These are phyloP conservation scores for Drosophila yooni DNA, from an alignment of 2,888 invertebrate species.

Conservation along the genomic window DNA sequence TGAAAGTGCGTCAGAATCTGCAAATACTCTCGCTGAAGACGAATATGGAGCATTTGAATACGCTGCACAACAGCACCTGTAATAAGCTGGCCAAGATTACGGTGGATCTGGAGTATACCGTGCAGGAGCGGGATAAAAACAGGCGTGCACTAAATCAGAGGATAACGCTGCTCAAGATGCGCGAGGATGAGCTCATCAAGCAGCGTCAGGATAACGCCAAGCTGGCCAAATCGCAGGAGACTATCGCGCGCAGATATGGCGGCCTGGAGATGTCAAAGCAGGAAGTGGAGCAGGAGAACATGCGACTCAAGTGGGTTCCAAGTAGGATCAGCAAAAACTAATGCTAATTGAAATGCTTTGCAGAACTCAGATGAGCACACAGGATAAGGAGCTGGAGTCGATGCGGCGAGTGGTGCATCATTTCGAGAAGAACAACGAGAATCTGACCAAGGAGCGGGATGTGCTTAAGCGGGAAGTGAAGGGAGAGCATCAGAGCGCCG, in stretches of 20 bases:
- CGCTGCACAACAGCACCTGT: constrained; percentile 80
- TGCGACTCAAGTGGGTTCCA: constrained; percentile 74
- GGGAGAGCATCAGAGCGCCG: constrained; percentile 66
- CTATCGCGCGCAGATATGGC: constrained; percentile 81
- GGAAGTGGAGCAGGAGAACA: constrained; percentile 78
- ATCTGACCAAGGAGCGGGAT: constrained; percentile 83
- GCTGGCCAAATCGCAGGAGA: constrained; percentile 82
- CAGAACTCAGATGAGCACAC: constrained; percentile 80
- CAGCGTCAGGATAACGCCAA: constrained; percentile 81
- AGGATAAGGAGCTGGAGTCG: constrained; percentile 83
- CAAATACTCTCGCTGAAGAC: constrained; percentile 84
- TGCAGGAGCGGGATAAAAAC: constrained; percentile 82
- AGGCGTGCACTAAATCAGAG: constrained; percentile 81
- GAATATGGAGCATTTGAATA: constrained; percentile 82
- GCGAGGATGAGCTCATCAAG: constrained; percentile 84
- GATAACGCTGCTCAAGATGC: constrained; percentile 82
- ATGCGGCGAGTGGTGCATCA: constrained; percentile 82
- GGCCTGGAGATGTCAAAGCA: constrained; percentile 76
- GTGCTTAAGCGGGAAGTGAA: constrained; percentile 80
- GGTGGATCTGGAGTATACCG: constrained; percentile 83
- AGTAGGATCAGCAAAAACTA: neutral
- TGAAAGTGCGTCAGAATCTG: constrained; percentile 84
- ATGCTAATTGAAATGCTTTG: neutral
- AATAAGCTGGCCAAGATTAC: constrained; percentile 83
- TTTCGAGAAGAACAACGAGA: constrained; percentile 80